Evolutionary conservation across 35 echinoderm and acorn worm genomes (phyloP), one percentile per base, ranked within the genome.

Genomic region (Eucidaris tribuloides): DNA sequence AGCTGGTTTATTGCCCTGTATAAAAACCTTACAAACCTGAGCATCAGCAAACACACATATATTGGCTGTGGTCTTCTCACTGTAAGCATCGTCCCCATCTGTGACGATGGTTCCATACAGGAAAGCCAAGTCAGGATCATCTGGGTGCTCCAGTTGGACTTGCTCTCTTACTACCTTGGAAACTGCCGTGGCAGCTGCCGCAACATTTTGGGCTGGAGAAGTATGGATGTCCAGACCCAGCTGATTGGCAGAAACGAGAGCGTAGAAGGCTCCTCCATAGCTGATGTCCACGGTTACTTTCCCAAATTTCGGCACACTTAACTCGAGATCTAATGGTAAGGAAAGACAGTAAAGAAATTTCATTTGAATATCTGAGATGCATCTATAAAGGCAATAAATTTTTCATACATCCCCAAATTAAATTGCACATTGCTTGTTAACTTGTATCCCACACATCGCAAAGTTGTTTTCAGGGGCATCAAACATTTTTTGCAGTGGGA

Each of bases 241-340:
- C 11, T 77, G 62, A 7, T 88, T 46, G 0, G 86, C 85, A 44
- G 55, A 70, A 34, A 93, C 59, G 33, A 99, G 83, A 27, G 90
- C 90, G 62, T 99, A 99, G 79, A 99, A 99, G 34, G 91, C 96
- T 19, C 90, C 96, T 7, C 96, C 96, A 90, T 99, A 99, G 29
- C 82, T 81, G 42, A 99, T 93, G 74, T 93, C 91, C 0, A 99
- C 79, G 33, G 38, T 83, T 11, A 99, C 39, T 37, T 82, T 86
- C 14, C 96, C 91, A 79, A 70, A 81, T 5, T 83, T 80, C 30
- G 61, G 49, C n/a, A 99, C 87, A 1, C 87, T 48, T 27, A 93
- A 79, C 38, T 99, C 83, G 30, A 93, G 25, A 90, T 72, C 96
- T 99, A 60, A 1, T 24, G 38, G 3, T 39, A 76, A 41, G 14